Evolutionary conservation across 2,888 invertebrate genomes (phyloP).

Genomic region (Diarsia dahlii): DNA sequence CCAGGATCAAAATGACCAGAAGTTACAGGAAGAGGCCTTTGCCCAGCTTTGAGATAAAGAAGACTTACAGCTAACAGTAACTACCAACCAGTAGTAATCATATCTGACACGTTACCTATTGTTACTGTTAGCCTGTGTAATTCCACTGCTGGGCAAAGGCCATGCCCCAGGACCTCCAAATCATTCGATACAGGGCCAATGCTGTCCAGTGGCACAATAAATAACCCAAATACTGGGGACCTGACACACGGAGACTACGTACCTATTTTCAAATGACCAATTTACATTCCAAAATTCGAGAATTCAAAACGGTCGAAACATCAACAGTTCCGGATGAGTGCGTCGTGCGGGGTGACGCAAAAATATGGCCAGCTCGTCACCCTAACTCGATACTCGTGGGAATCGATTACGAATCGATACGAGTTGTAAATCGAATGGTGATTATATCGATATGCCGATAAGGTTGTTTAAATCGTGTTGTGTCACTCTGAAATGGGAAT

Average conservation of each 20-base stretch:
- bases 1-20: neutral
- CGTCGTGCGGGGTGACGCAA: conserved; percentile 47
- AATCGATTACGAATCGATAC: conserved; percentile 78
- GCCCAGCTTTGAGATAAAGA: neutral
- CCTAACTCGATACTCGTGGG: conserved; percentile 75
- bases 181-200: too few relatives aligned
- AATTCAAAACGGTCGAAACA: conserved; percentile 43
- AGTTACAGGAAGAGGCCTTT: neutral
- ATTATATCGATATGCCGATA: conserved; percentile 72
- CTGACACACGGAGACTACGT: neutral
- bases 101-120: neutral
- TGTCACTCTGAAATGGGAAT: conserved; percentile 50
- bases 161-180: too few relatives aligned
- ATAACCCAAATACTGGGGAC: neutral
- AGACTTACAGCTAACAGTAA: neutral
- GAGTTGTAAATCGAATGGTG: conserved; percentile 75
- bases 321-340: conserved; percentile 59
- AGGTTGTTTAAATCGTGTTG: conserved; percentile 56
- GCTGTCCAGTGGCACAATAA: too few relatives aligned
- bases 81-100: neutral
- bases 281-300: conserved; percentile 58
- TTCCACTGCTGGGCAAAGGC: too few relatives aligned
- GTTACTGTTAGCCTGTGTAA: too few relatives aligned
- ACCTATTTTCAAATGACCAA: conserved; percentile 16
- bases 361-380: conserved; percentile 63